Conservation (phyloP, 2,888 invertebrate genomes). For the Drosophila hamatofila region DNA sequence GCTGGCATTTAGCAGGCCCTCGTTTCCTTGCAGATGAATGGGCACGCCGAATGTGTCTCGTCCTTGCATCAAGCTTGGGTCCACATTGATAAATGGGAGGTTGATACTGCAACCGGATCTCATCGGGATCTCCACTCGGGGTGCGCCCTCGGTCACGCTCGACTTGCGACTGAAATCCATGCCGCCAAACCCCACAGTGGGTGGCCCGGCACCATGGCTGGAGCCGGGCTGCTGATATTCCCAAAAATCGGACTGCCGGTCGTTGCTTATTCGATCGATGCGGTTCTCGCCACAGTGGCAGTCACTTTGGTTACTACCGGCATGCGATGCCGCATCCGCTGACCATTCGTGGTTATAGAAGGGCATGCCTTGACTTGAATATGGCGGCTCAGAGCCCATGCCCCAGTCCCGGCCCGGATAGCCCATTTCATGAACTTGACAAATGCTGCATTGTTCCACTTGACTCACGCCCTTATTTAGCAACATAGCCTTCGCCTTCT, state of each 20-base stretch:
- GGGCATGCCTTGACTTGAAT: not conserved
- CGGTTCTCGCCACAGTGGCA: not conserved
- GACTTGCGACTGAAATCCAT: conserved; percentile 2
- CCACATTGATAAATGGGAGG: not conserved
- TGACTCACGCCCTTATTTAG: not conserved
- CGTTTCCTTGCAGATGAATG: conserved; percentile 26
- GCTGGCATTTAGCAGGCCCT: conserved; percentile 24
- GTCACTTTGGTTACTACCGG: not conserved
- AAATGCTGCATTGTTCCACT: not conserved
- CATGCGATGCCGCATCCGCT: not conserved
- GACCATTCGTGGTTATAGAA: not conserved
- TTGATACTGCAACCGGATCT: conserved; percentile 16
- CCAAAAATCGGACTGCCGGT: not conserved
- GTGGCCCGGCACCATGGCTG: not conserved
- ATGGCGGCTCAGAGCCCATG: not conserved
- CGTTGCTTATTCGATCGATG: too few species aligned
- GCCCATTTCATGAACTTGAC: not conserved
- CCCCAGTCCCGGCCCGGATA: not conserved
- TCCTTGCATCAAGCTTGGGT: not conserved
- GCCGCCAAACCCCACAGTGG: conserved; percentile 10
- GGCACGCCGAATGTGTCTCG: conserved; percentile 40
- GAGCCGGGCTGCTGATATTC: not conserved
- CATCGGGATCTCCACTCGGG: not conserved
- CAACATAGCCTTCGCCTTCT: not conserved
- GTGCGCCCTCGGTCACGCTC: not conserved